phyloP scores from a whole-genome alignment of 2,113 vertebrate species.

The Pseudonaja textilis region DNA sequence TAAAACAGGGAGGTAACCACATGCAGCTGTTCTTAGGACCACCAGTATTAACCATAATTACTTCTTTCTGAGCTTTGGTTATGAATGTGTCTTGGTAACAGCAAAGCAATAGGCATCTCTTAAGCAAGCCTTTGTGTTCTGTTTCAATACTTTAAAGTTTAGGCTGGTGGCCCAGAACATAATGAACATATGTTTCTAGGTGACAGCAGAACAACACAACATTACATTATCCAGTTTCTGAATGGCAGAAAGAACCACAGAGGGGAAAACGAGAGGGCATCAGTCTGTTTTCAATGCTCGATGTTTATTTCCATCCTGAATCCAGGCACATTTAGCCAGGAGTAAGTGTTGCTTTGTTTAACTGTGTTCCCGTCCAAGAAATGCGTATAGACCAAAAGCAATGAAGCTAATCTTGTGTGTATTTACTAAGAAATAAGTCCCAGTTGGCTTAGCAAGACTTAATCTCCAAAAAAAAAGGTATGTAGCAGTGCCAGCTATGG shows the following conservation, averaged over 20 bases:
- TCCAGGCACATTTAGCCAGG: neutral
- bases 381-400: neutral
- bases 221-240: slow-evolving; percentile 21
- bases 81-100: neutral
- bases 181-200: slow-evolving; percentile 28
- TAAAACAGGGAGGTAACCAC: neutral
- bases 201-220: slow-evolving; percentile 25
- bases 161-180: slow-evolving; percentile 12
- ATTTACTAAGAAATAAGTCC: neutral
- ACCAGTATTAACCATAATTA: neutral
- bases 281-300: neutral
- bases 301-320: neutral
- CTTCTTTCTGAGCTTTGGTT: neutral
- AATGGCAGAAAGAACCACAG: neutral
- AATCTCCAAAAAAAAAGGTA: neutral
- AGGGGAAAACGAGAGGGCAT: neutral
- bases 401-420: neutral
- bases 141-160: slow-evolving; percentile 17
- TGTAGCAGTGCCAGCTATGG: neutral
- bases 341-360: neutral
- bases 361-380: neutral
- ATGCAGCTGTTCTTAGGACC: neutral
- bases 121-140: slow-evolving; percentile 16
- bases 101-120: slow-evolving; percentile 9
- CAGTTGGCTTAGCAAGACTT: neutral